Conservation (phyloP, 2,113 vertebrate species). For the Aegithalos caudatus region DNA sequence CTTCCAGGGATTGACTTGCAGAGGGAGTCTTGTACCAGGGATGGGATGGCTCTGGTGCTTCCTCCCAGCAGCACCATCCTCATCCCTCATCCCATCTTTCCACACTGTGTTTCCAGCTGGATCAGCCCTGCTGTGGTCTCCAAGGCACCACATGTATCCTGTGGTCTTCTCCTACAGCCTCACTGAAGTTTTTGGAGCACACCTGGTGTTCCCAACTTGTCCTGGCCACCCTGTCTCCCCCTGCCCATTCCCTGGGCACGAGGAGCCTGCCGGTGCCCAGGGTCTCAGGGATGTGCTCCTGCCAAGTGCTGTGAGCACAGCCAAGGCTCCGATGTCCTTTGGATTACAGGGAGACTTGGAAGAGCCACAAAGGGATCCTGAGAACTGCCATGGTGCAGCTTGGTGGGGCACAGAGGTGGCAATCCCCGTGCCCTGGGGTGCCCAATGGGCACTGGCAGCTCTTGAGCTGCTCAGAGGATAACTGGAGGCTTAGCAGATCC, state of each 20-base stretch:
- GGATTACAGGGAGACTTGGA: not conserved
- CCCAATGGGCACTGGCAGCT: not conserved
- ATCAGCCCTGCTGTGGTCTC: not conserved
- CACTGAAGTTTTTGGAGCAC: not conserved
- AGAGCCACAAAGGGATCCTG: fast-evolving
- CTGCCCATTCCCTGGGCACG: not conserved
- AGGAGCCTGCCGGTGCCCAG: not conserved
- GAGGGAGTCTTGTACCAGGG: not conserved
- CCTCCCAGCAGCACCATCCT: not conserved
- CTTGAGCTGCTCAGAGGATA: fast-evolving
- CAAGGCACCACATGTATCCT: fast-evolving
- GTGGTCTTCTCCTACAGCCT: not conserved
- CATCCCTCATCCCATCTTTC: not conserved
- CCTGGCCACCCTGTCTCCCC: not conserved
- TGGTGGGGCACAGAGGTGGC: not conserved
- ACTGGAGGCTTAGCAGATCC: not conserved
- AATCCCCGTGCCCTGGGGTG: fast-evolving
- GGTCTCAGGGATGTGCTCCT: not conserved
- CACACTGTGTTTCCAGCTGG: not conserved
- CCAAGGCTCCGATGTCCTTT: not conserved
- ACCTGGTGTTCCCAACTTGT: not conserved
- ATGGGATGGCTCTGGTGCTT: not conserved
- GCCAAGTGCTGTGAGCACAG: fast-evolving
- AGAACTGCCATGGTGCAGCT: fast-evolving
- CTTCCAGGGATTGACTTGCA: not conserved